Base-by-base conservation (phyloP, 2,797 vertebrate species). In the Numenius phaeopus region DNA sequence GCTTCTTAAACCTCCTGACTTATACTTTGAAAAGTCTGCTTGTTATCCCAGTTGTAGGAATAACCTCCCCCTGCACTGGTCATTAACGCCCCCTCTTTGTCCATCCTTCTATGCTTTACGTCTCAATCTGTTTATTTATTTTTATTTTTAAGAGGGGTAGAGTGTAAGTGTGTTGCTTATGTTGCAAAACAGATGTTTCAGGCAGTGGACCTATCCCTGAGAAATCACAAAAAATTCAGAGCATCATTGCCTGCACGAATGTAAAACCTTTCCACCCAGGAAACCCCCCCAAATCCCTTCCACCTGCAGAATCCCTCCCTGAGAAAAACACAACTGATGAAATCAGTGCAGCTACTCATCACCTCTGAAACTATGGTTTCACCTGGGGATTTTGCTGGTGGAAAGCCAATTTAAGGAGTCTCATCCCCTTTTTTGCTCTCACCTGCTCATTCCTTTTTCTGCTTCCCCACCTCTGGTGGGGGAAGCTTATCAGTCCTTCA, bases 371-470 rank as follows among this genome's bases (percentile, higher is more conserved):
- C 39, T 24, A 32, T 19, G 21, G 32, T 83, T 95, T 91, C 72
- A 67, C 29, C 18, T 19, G 9, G 89, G 20, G n/a, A 57, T 89
- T 91, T 94, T 94, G 15, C 47, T 64, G 52, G 20, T 80, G 30
- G 19, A 73, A 90, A 89, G 15, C 24, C 55, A 89, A 2, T 87
- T 72, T 70, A 54, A 79, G 73, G 89, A n/a, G 37, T 85, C 85
- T 80, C n/a, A 29, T 42, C 19, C 16, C 23, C 3, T 49, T 66
- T 80, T 76, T 62, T 34, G 27, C 67, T 78, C 40, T 87, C 65
- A 80, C 72, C 65, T 92, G 69, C 54, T 94, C 34, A 89, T 91
- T 96, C 37, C 57, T 89, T 91, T 89, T 37, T 83, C 52, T 83
- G 46, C 19, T 39, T 83, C 71, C 23, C 47, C 61, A 61, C 37